Conservation (phyloP, 2,888 invertebrate species). For the Priapulus caudatus region DNA sequence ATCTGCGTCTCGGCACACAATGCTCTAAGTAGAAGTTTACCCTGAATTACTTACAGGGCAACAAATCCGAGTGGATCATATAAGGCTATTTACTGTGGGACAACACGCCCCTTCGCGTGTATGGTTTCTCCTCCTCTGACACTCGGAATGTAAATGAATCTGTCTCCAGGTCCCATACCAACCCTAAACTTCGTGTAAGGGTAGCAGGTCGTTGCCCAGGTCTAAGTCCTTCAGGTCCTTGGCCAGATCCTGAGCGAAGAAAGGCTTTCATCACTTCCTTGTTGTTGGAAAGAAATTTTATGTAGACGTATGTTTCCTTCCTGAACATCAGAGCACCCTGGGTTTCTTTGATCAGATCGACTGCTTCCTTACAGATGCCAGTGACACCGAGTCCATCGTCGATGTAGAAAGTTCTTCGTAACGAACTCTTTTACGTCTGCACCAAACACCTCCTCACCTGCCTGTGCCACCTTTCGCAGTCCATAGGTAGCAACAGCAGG, state of each 20-base stretch:
- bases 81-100: neutral
- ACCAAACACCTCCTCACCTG: conserved; percentile 5
- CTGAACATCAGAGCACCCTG: too few relatives aligned
- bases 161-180: neutral
- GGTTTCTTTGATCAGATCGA: conserved; percentile 18
- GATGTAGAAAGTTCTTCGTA: conserved; percentile 20
- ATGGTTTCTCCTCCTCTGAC: too few relatives aligned
- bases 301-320: conserved; percentile 20
- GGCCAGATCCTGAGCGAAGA: conserved; percentile 17
- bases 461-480: conserved; percentile 18
- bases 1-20: too few relatives aligned
- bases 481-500: conserved; percentile 22
- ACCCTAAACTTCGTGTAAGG: conserved; percentile 3
- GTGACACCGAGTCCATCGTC: conserved; percentile 20
- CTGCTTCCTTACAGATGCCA: conserved; percentile 13
- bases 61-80: neutral
- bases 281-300: conserved; percentile 22
- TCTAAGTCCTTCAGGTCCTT: conserved; percentile 19
- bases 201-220: conserved; percentile 9
- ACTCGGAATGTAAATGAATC: neutral
- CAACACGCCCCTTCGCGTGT: neutral
- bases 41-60: neutral
- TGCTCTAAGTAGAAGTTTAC: too few relatives aligned
- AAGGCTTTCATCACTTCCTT: conserved; percentile 20
- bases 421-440: conserved; percentile 16